A percentile compares a stretch with the other conserved stretches of the same genome.
Evolutionary conservation across 2,113 vertebrate species (phyloP).

Genomic region (Albula goreensis): DNA sequence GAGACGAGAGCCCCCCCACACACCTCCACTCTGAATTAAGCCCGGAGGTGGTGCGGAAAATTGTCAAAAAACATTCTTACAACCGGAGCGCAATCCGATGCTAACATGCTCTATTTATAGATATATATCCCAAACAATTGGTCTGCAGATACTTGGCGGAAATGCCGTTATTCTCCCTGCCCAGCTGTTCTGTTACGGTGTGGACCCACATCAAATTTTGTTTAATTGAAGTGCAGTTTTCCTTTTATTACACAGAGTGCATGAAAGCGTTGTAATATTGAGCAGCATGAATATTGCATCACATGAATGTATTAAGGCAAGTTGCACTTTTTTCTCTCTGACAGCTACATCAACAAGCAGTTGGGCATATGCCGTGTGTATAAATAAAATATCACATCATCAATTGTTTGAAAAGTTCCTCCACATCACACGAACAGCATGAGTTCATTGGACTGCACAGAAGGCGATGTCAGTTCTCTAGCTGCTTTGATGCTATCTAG

Average conservation of each 20-base stretch:
- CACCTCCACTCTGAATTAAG: conserved; percentile 7
- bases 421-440: conserved; percentile 37
- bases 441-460: conserved; percentile 44
- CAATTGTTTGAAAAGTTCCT: conserved; percentile 36
- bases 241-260: conserved; percentile 34
- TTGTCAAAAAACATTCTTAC: conserved; percentile 35
- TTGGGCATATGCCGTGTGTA: conserved; percentile 47
- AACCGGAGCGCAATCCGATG: conserved; percentile 28
- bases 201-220: conserved; percentile 12
- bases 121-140: neutral
- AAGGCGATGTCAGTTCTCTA: conserved; percentile 44
- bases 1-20: conserved; percentile 40
- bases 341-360: conserved; percentile 54
- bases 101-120: conserved; percentile 22
- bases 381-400: conserved; percentile 61
- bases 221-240: conserved; percentile 41
- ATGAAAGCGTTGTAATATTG: conserved; percentile 47
- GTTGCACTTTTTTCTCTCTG: conserved; percentile 56
- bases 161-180: neutral
- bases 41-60: conserved; percentile 49
- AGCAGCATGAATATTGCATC: conserved; percentile 61
- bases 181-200: neutral
- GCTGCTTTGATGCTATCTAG: conserved; percentile 51
- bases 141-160: conserved; percentile 1
- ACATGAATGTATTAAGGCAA: conserved; percentile 52